These are phyloP conservation scores for Sebastolobus altivelis DNA, from an alignment of 2,797 vertebrate genomes.

Conservation along the genomic window DNA sequence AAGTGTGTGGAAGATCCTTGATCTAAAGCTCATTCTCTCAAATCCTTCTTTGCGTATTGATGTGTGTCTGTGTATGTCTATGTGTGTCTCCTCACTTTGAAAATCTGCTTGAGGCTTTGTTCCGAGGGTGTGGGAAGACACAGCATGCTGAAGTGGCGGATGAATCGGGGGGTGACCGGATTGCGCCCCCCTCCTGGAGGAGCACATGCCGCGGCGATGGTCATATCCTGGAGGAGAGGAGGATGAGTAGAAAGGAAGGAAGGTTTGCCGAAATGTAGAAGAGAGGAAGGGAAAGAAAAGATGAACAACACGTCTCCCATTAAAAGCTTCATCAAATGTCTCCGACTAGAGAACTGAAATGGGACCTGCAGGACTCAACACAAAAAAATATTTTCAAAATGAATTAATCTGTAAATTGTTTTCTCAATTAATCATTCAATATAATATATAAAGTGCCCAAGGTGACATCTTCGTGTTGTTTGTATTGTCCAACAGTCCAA, in stretches of 20 bases:
- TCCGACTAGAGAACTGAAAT: background rate
- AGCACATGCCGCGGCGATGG: slow-evolving; percentile 87
- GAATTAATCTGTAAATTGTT: too few relatives aligned
- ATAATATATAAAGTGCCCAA: too few relatives aligned
- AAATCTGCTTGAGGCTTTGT: slow-evolving; percentile 90
- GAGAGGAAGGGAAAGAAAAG: background rate
- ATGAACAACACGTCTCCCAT: background rate
- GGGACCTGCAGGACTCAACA: background rate
- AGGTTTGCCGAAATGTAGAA: background rate
- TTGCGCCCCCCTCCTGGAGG: slow-evolving; percentile 91
- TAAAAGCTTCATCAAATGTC: background rate
- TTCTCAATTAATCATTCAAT: rapidly evolving
- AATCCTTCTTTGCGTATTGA: background rate
- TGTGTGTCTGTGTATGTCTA: slow-evolving; percentile 10
- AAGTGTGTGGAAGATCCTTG: background rate
- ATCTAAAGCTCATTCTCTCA: background rate
- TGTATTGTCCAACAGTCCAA: background rate
- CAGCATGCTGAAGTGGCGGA: slow-evolving; percentile 90
- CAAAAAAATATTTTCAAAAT: background rate
- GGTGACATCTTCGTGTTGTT: too few relatives aligned
- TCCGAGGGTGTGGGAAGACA: slow-evolving; percentile 90
- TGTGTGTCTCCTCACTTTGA: slow-evolving; percentile 82
- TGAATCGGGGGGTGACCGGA: slow-evolving; percentile 89
- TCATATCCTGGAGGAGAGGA: slow-evolving; percentile 83
- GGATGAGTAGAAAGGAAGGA: background rate